Conservation (phyloP, 2,797 vertebrate genomes). For the Triplophysa yarkandensis region DNA sequence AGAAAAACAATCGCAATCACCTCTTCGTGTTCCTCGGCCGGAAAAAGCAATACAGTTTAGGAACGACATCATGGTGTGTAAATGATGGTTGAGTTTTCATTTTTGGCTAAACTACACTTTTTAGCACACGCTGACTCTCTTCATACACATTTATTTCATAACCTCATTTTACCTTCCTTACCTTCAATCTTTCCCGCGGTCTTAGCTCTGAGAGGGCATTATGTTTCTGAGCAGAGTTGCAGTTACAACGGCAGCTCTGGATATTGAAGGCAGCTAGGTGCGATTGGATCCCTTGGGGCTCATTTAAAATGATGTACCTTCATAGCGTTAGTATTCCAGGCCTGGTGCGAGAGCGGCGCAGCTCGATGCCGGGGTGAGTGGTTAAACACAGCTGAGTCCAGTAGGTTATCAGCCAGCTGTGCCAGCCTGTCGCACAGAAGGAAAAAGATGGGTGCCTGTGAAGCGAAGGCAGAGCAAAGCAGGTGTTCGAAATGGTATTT, state of each 20-base stretch:
- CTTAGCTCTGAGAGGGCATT: constrained; percentile 54
- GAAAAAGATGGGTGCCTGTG: constrained; percentile 7
- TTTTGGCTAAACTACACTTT: not conserved
- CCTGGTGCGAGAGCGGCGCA: constrained; percentile 2
- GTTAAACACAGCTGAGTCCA: constrained; percentile 32
- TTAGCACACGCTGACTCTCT: constrained; percentile 30
- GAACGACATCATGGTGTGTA: not conserved
- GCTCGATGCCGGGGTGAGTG: not conserved
- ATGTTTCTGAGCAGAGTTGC: constrained; percentile 60
- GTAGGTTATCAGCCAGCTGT: constrained; percentile 41
- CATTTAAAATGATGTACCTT: constrained; percentile 26
- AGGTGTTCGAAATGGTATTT: not conserved
- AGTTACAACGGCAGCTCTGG: constrained; percentile 51
- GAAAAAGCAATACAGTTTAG: not conserved
- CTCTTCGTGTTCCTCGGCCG: not conserved
- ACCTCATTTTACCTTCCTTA: constrained; percentile 17
- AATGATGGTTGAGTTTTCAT: not conserved
- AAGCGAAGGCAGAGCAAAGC: constrained; percentile 11
- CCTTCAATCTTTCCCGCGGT: constrained; percentile 32
- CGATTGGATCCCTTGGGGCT: constrained; percentile 49
- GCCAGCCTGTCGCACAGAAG: constrained; percentile 23
- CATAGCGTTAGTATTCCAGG: constrained; percentile 34
- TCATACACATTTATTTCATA: constrained; percentile 56
- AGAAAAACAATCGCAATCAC: not conserved
- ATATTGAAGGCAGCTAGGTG: constrained; percentile 62